These are phyloP conservation scores for Syritta pipiens DNA, from an alignment of 2,888 invertebrate species.

Conservation along the genomic window DNA sequence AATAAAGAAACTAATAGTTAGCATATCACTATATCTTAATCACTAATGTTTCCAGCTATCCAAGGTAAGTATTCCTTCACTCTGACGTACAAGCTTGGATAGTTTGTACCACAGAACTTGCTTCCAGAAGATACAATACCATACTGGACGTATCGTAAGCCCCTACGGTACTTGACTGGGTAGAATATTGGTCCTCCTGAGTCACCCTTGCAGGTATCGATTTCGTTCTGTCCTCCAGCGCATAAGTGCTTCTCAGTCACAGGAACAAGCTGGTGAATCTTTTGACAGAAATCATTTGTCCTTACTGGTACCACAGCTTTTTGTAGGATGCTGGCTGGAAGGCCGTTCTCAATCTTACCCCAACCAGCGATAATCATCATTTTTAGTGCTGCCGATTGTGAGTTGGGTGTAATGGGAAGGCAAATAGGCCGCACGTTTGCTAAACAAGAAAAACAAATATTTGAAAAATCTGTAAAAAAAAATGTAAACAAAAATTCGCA, in stretches of 20 bases:
- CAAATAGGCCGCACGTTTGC: slow-evolving; percentile 75
- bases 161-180: slow-evolving; percentile 56
- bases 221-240: slow-evolving; percentile 79
- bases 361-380: slow-evolving; percentile 74
- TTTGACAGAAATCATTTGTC: slow-evolving; percentile 70
- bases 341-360: slow-evolving; percentile 73
- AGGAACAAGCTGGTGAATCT: slow-evolving; percentile 73
- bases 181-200: slow-evolving; percentile 73
- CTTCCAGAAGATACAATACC: slow-evolving; percentile 85
- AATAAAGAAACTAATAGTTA: no score
- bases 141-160: slow-evolving; percentile 73
- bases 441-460: slow-evolving; percentile 21
- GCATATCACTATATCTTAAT: no score
- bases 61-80: slow-evolving; percentile 81
- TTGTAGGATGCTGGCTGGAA: slow-evolving; percentile 70
- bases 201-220: slow-evolving; percentile 56
- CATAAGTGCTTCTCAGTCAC: slow-evolving; percentile 80
- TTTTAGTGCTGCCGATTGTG: slow-evolving; percentile 40
- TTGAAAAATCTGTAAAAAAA: neutral
- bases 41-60: slow-evolving; percentile 79
- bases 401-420: slow-evolving; percentile 73
- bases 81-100: slow-evolving; percentile 82
- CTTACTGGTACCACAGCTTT: slow-evolving; percentile 71
- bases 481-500: neutral
- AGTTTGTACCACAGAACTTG: slow-evolving; percentile 79